A percentile compares a stretch with the other conserved stretches of the same genome.
These are phyloP conservation scores for Moxostoma hubbsi DNA, from an alignment of 2,797 vertebrate genomes.

Conservation along the genomic window DNA sequence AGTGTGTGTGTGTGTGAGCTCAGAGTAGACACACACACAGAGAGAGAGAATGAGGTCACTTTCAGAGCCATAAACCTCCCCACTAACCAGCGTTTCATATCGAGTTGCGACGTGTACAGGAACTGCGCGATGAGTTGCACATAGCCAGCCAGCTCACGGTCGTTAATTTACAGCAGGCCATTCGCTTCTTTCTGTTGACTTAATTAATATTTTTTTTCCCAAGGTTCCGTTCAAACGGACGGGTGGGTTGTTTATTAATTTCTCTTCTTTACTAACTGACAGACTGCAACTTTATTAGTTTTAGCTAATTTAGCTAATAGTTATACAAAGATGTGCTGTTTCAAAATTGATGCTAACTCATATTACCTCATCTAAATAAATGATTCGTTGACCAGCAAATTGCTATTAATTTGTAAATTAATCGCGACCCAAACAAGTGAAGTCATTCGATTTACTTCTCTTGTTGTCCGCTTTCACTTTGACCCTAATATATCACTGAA, in stretches of 20 bases:
- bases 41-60: not conserved
- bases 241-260: not conserved
- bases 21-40: no score
- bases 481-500: not conserved
- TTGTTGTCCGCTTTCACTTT: not conserved
- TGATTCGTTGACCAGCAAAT: no score
- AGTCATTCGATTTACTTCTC: no score
- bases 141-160: not conserved
- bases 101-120: slow-evolving; percentile 74
- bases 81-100: not conserved
- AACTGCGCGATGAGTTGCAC: slow-evolving; percentile 37
- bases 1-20: slow-evolving; percentile 1
- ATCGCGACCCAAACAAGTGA: no score
- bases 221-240: not conserved
- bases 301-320: not conserved
- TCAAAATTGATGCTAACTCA: not conserved
- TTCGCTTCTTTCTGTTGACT: not conserved
- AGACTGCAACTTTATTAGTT: not conserved
- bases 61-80: not conserved
- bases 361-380: no score
- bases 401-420: no score
- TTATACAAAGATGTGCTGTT: not conserved
- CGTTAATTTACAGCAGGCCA: slow-evolving; percentile 22
- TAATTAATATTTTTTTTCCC: no score
- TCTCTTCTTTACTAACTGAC: not conserved